phyloP scores from a whole-genome alignment of 2,797 vertebrate genomes.

The Bradypus variegatus region DNA sequence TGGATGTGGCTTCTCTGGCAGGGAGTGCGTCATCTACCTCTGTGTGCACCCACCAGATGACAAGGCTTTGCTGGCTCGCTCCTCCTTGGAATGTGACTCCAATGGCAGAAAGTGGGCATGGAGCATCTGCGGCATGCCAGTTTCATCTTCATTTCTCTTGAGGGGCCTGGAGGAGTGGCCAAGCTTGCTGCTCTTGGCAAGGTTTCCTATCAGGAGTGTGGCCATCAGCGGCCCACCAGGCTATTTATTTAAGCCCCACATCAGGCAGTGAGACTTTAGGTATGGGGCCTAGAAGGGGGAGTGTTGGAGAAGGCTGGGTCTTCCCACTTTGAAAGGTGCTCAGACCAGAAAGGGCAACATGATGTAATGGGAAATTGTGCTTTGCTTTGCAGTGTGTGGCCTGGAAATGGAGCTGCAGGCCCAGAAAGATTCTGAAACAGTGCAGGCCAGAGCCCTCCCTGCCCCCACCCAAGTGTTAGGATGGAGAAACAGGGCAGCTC shows the following conservation, averaged over 20 bases:
- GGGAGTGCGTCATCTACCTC: conserved; percentile 14
- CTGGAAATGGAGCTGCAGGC: conserved; percentile 44
- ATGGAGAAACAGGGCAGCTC: conserved; percentile 62
- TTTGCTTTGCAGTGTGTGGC: conserved; percentile 29
- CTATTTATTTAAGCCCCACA: conserved; percentile 21
- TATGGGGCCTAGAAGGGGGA: background rate
- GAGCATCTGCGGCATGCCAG: background rate
- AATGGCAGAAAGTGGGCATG: conserved; percentile 5
- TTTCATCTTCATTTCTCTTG: background rate
- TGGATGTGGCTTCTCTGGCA: conserved; percentile 29
- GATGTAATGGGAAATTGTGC: background rate
- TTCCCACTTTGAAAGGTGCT: conserved; percentile 43
- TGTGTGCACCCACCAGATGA: conserved; percentile 11
- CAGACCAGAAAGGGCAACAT: conserved; percentile 26
- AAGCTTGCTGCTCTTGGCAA: conserved; percentile 29
- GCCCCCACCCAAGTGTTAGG: conserved; percentile 59
- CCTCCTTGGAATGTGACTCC: background rate
- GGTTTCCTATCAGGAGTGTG: background rate
- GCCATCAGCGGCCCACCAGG: background rate
- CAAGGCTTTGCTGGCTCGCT: conserved; percentile 7
- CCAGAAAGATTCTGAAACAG: conserved; percentile 56
- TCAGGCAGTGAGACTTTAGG: background rate
- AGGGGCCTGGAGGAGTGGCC: background rate
- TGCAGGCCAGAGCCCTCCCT: conserved; percentile 33
- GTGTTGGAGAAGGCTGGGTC: background rate